A percentile compares a stretch with the other conserved stretches of the same genome.
These are phyloP conservation scores for Melitaea cinxia DNA, from an alignment of 1,140 invertebrate genomes.

Conservation along the genomic window DNA sequence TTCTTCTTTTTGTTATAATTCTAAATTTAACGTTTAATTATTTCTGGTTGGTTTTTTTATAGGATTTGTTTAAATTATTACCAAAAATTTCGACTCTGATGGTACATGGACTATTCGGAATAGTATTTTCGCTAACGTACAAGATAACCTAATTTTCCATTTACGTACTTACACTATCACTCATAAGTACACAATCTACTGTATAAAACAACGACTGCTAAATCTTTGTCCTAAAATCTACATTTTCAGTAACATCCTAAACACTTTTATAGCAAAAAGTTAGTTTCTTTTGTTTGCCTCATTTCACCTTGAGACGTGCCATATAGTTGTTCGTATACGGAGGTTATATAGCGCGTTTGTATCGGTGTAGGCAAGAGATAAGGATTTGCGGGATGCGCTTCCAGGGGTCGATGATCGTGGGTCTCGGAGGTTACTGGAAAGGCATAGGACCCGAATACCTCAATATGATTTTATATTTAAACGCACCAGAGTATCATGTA, in stretches of 20 bases:
- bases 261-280: background rate
- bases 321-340: background rate
- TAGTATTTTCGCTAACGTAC: conserved; percentile 27
- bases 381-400: conserved; percentile 66
- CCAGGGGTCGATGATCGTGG: conserved; percentile 53
- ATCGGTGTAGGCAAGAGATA: conserved; percentile 43
- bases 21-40: conserved; percentile 32
- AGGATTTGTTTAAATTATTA: background rate
- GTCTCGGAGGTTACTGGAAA: conserved; percentile 59
- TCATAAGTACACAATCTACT: conserved; percentile 21
- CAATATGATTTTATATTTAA: background rate
- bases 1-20: conserved; percentile 33
- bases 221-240: conserved; percentile 1
- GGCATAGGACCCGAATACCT: conserved; percentile 26
- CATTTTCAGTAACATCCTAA: background rate
- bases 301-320: conserved; percentile 16
- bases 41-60: conserved; percentile 8
- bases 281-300: background rate
- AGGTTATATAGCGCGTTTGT: conserved; percentile 18
- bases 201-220: conserved; percentile 9
- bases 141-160: conserved; percentile 37
- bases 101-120: conserved; percentile 16
- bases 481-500: background rate
- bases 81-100: background rate
- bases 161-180: conserved; percentile 34